Evolutionary conservation across 2,888 invertebrate species (phyloP), one percentile per base, ranked within the genome.

Genomic region (Liopterus haemorrhoidalis): DNA sequence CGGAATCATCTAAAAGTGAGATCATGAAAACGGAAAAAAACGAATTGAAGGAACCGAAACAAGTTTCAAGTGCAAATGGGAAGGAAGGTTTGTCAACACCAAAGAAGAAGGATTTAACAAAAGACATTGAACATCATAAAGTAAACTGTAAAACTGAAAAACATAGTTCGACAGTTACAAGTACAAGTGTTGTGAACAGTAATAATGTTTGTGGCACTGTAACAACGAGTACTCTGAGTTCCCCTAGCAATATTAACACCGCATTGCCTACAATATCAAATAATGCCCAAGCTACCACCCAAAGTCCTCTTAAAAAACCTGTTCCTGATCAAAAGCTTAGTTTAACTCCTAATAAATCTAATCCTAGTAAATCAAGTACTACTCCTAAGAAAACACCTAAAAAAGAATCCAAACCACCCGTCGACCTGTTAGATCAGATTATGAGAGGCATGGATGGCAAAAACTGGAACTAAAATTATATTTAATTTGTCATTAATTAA

Each of bases 381-480:
- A 4, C 22, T n/a, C 2, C 22, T 5, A 21, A 22, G 5, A 36
- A 43, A 30, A 8, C 15, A 5, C 11, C 27, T 3, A 24, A 33
- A 18, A 45, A 45, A 15, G 39, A 45, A 24, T 31, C 39, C 2
- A 45, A 32, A 14, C 32, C 38, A 11, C 45, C 45, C 8, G 45
- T 39, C 4, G 45, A 45, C 33, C 27, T 45, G 25, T 38, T 45
- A 6, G 38, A 38, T 14, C 38, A 45, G 21, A 45, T 45, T 12
- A 31, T 45, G 32, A 45, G 39, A 19, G 32, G 25, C 25, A 45
- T 45, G 45, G 45, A 45, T 20, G 45, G 32, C 8, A 44, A 41
- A 20, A 40, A 27, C 19, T n/a, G n/a, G n/a, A n/a, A n/a, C n/a
- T n/a, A n/a, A n/a, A n/a, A n/a, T n/a, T n/a, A n/a, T n/a, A n/a